Conservation (phyloP, 2,113 vertebrate genomes). For the Myiagra hebetior region DNA sequence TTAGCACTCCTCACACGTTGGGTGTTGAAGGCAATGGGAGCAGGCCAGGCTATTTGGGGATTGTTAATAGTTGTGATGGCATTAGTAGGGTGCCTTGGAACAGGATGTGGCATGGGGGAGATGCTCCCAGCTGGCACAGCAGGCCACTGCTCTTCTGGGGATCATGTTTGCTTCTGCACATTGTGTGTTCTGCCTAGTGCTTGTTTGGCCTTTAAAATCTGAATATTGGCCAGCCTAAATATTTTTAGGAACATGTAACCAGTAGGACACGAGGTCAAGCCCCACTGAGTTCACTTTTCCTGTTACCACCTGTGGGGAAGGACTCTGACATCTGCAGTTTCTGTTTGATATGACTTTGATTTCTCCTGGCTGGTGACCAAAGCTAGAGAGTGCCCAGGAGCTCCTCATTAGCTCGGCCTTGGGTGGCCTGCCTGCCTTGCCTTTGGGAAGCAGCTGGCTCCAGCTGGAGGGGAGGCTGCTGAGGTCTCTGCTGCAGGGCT, state of each 20-base stretch:
- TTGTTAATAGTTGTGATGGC: neutral
- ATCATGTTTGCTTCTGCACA: rapidly evolving
- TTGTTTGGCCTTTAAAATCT: neutral
- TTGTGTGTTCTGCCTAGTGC: neutral
- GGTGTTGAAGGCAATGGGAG: neutral
- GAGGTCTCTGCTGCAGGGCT: neutral
- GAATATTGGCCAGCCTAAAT: neutral
- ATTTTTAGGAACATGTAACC: neutral
- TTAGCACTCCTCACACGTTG: neutral
- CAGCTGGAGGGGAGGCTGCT: neutral
- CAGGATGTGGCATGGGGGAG: neutral
- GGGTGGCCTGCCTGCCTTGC: neutral
- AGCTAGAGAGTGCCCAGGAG: neutral
- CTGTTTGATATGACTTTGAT: neutral
- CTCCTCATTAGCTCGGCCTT: rapidly evolving
- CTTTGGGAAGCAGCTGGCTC: neutral
- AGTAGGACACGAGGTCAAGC: rapidly evolving
- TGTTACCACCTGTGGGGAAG: neutral
- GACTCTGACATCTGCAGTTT: neutral
- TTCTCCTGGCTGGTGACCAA: neutral
- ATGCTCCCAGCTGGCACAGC: neutral
- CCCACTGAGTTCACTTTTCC: neutral
- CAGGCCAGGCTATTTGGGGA: neutral
- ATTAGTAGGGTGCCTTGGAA: rapidly evolving
- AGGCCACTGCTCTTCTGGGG: neutral